A percentile compares a stretch with the other conserved stretches of the same genome.
Evolutionary conservation across 2,888 invertebrate genomes (phyloP).

Genomic region (Rhyacophila evoluta): DNA sequence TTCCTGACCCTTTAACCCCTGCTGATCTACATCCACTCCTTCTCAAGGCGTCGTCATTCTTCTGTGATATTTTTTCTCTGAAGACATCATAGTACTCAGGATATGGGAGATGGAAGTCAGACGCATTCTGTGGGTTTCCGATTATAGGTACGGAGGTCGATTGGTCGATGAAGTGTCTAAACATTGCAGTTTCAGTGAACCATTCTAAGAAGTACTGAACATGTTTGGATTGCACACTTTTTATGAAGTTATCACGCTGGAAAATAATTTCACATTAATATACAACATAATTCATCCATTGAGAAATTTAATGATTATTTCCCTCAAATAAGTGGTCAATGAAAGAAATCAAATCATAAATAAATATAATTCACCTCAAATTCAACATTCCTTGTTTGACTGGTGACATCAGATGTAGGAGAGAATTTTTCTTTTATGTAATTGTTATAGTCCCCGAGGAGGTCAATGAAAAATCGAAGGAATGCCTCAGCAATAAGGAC

Average conservation of each 20-base stretch:
- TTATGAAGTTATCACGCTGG: conserved; percentile 81
- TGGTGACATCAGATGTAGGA: not conserved
- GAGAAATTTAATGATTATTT: not conserved
- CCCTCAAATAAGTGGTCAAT: too few relatives aligned
- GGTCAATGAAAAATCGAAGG: conserved; percentile 81
- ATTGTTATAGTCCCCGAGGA: conserved; percentile 78
- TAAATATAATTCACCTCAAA: conserved; percentile 61
- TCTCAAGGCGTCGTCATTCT: conserved; percentile 41
- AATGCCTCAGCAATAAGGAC: conserved; percentile 85
- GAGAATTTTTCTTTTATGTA: conserved; percentile 61
- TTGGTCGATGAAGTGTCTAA: conserved; percentile 78
- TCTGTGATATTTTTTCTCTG: conserved; percentile 56
- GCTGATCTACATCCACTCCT: conserved; percentile 41
- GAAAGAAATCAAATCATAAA: conserved; percentile 10
- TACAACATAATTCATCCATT: too few relatives aligned
- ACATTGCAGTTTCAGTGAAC: conserved; percentile 91
- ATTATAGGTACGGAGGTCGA: conserved; percentile 59
- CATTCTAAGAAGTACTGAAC: conserved; percentile 83
- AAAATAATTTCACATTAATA: conserved; percentile 42
- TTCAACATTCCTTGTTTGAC: conserved; percentile 56
- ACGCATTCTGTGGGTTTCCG: conserved; percentile 52
- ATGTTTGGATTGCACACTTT: conserved; percentile 73
- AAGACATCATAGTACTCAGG: conserved; percentile 66
- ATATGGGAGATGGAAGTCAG: conserved; percentile 63
- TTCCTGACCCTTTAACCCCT: not conserved